Evolutionary conservation across 2,113 vertebrate species (phyloP).

Genomic region (Oryzias melastigma): DNA sequence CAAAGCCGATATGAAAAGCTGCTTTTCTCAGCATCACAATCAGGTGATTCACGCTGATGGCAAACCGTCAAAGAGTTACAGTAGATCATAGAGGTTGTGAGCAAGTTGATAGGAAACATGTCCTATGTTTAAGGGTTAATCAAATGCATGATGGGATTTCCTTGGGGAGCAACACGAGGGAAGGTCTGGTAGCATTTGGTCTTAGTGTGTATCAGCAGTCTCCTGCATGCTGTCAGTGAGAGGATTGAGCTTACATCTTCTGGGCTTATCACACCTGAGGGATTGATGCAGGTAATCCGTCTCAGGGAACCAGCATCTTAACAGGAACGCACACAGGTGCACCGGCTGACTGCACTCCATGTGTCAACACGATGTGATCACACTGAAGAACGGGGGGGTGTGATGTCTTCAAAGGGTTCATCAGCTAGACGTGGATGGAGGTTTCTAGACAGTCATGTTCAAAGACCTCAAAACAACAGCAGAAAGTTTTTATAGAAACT

Average conservation of each 20-base stretch:
- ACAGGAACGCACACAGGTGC: conserved; percentile 15
- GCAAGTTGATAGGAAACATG: no score
- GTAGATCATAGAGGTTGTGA: no score
- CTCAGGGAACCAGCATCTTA: conserved; percentile 22
- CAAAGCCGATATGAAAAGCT: no score
- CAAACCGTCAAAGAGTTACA: no score
- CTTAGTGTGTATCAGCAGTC: background rate
- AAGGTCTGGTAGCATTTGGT: background rate
- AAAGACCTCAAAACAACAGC: no score
- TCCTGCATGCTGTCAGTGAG: background rate
- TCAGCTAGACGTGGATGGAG: background rate
- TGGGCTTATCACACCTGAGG: conserved; percentile 37
- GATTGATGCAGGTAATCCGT: conserved; percentile 44
- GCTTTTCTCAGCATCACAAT: no score
- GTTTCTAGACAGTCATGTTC: no score
- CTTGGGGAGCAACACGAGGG: background rate
- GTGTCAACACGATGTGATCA: background rate
- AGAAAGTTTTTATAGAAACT: no score
- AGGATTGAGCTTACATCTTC: conserved; percentile 9
- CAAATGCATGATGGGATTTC: background rate
- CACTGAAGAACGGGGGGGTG: background rate
- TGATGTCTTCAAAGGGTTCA: background rate
- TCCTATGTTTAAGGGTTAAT: no score
- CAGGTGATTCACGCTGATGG: no score
- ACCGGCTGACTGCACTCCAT: background rate